Conservation (phyloP, 2,888 invertebrate species). For the Mechanitis messenoides region DNA sequence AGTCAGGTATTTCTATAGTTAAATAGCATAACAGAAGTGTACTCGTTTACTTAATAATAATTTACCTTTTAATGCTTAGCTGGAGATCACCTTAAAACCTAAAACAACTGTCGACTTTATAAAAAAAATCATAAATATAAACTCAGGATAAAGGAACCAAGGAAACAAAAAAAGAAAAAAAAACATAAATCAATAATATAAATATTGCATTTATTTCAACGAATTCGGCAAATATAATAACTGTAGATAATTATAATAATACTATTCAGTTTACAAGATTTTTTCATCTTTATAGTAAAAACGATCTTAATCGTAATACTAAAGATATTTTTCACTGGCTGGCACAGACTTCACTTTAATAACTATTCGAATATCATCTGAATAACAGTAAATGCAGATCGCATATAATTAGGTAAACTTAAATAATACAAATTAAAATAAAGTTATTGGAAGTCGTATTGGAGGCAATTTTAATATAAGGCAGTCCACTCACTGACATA, state of each 20-base stretch:
- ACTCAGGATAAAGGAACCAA: conserved; percentile 65
- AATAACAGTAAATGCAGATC: conserved; percentile 74
- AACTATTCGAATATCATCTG: conserved; percentile 61
- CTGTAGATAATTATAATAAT: conserved; percentile 75
- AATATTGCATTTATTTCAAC: conserved; percentile 78
- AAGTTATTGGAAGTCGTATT: conserved; percentile 71
- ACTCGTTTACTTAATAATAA: conserved; percentile 43
- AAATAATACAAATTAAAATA: conserved; percentile 72
- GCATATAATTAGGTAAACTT: conserved; percentile 68
- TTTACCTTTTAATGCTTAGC: conserved; percentile 37
- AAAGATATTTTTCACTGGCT: conserved; percentile 64
- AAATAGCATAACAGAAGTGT: conserved; percentile 31
- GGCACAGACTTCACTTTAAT: conserved; percentile 67
- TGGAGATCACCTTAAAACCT: conserved; percentile 28
- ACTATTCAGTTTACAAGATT: conserved; percentile 74
- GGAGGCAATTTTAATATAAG: conserved; percentile 66
- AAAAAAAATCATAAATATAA: conserved; percentile 45
- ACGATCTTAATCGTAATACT: conserved; percentile 38
- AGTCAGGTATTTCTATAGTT: conserved; percentile 44
- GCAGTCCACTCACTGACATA: conserved; percentile 42
- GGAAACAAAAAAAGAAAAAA: conserved; percentile 62
- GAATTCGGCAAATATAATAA: conserved; percentile 76
- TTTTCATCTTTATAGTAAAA: conserved; percentile 53
- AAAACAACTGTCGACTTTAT: conserved; percentile 20
- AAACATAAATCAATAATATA: conserved; percentile 76